Percentiles rank a stretch among this genome's conserved stretches.
phyloP scores from a whole-genome alignment of 1,140 invertebrate species.

The Watersipora subatra region DNA sequence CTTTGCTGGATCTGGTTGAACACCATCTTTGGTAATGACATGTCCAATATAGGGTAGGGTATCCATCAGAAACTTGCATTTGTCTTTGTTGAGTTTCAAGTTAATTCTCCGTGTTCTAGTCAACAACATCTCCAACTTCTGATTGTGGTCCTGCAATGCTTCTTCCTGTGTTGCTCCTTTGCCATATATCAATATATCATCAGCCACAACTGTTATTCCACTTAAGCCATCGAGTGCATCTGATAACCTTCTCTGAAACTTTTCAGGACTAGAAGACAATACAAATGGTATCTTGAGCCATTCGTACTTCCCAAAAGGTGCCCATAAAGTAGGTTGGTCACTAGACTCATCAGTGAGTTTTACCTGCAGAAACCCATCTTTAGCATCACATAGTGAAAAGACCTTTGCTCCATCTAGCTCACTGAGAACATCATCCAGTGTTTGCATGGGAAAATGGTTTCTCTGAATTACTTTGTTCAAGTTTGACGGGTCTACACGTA shows the following conservation, averaged over 20 bases:
- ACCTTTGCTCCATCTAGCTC: background rate
- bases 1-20: constrained; percentile 31
- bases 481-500: constrained; percentile 15
- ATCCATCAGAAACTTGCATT: constrained; percentile 11
- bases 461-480: constrained; percentile 6
- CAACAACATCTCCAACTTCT: background rate
- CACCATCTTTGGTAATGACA: constrained; percentile 28
- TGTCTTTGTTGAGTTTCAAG: constrained; percentile 34
- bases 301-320: constrained; percentile 16
- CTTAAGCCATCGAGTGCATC: constrained; percentile 9
- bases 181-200: constrained; percentile 12
- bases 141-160: constrained; percentile 9
- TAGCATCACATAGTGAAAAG: constrained; percentile 28
- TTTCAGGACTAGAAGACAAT: constrained; percentile 12
- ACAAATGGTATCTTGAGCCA: constrained; percentile 18
- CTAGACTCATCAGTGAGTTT: constrained; percentile 12
- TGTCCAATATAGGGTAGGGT: constrained; percentile 13
- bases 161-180: constrained; percentile 8
- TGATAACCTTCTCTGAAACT: constrained; percentile 10
- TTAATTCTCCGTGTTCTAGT: constrained; percentile 11
- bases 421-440: too few relatives aligned
- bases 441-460: background rate
- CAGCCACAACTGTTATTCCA: constrained; percentile 6
- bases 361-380: constrained; percentile 30
- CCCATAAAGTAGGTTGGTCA: constrained; percentile 14